phyloP scores from a whole-genome alignment of 2,113 vertebrate genomes.

The Saccopteryx bilineata region DNA sequence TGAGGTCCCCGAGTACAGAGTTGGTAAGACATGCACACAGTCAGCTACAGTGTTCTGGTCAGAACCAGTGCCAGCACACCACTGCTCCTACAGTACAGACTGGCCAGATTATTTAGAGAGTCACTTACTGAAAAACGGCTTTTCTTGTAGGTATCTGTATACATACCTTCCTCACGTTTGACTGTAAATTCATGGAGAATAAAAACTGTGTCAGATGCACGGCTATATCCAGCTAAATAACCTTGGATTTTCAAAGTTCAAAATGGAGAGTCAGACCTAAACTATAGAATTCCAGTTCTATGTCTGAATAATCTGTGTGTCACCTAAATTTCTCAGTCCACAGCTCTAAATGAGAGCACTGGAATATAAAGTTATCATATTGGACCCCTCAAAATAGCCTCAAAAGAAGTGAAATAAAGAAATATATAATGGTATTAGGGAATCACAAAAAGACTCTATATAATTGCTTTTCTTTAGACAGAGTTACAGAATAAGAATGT shows the following conservation, averaged over 20 bases:
- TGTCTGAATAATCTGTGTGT: neutral
- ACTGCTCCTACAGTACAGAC: neutral
- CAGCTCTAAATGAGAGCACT: neutral
- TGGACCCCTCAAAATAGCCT: neutral
- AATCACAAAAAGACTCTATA: neutral
- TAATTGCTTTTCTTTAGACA: neutral
- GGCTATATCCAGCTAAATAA: neutral
- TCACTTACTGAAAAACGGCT: neutral
- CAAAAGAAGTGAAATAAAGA: neutral
- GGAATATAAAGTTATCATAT: neutral
- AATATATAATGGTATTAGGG: neutral
- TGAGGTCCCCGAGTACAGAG: neutral
- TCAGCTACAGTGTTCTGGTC: fast-evolving
- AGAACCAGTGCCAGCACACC: neutral
- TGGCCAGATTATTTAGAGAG: neutral
- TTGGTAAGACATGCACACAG: neutral
- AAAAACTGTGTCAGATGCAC: neutral
- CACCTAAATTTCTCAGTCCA: neutral
- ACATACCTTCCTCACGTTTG: neutral
- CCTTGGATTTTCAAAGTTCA: neutral
- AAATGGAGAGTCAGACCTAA: neutral
- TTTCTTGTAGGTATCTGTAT: neutral
- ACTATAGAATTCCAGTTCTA: neutral
- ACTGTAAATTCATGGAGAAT: neutral
- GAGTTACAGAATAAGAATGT: neutral